Conservation (phyloP, 2,113 vertebrate species). For the Athene cunicularia region DNA sequence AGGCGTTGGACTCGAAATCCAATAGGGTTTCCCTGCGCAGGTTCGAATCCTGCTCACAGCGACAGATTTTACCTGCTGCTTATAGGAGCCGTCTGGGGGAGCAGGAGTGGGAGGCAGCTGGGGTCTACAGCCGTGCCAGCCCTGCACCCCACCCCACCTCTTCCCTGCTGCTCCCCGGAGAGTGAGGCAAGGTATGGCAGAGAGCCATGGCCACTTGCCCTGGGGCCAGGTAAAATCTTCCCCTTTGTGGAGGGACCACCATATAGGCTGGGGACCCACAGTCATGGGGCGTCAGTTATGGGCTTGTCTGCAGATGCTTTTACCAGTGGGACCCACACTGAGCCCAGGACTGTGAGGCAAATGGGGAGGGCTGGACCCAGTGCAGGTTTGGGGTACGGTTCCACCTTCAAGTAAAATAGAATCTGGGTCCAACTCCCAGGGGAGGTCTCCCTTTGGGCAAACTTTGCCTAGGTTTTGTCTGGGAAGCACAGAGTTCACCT, state of each 20-base stretch:
- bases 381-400: slow-evolving; percentile 27
- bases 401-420: slow-evolving; percentile 38
- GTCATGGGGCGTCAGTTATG: no score
- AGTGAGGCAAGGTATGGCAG: rapidly evolving
- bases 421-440: slow-evolving; percentile 52
- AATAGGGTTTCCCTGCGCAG: not conserved
- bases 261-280: not conserved
- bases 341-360: not conserved
- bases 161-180: no score
- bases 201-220: rapidly evolving
- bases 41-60: slow-evolving; percentile 13
- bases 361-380: not conserved
- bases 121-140: no score
- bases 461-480: not conserved
- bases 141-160: no score
- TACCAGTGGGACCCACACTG: rapidly evolving
- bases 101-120: rapidly evolving
- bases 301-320: not conserved
- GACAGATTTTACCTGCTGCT: not conserved
- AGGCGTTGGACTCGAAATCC: not conserved
- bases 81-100: not conserved
- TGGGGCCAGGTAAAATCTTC: not conserved
- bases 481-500: not conserved
- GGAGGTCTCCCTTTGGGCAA: not conserved
- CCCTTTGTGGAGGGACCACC: rapidly evolving